Percentiles rank a stretch among this genome's conserved stretches.
Evolutionary conservation across 1,140 invertebrate genomes (phyloP).

Genomic region (Armadillidium nasatum): DNA sequence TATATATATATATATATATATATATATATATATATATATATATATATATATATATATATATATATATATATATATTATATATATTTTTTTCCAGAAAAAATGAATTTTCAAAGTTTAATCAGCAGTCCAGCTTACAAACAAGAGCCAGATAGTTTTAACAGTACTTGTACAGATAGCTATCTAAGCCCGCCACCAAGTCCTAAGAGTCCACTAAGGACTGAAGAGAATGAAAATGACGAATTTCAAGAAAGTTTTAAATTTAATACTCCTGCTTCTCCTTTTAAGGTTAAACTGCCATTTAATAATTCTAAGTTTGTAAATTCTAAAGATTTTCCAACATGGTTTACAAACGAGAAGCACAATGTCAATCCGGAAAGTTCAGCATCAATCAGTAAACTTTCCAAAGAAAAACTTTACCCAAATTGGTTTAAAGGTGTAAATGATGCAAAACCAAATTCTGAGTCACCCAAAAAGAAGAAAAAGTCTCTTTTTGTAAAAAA

Average conservation of each 20-base stretch:
- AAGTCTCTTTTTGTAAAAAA: not conserved
- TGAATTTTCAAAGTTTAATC: not conserved
- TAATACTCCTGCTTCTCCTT: not conserved
- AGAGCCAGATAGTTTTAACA: not conserved
- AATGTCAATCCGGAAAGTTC: too few species aligned
- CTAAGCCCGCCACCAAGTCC: not conserved
- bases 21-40: too few species aligned
- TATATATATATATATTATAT: too few species aligned
- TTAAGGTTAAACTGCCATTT: not conserved
- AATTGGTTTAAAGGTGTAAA: not conserved
- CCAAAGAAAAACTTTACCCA: not conserved
- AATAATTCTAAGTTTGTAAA: not conserved
- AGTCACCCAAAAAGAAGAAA: not conserved
- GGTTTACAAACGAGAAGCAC: not conserved
- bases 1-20: too few species aligned
- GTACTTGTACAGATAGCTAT: not conserved
- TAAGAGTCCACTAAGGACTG: not conserved
- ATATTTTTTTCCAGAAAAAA: not conserved
- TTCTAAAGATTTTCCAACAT: not conserved
- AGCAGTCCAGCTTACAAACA: not conserved
- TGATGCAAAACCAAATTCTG: not conserved
- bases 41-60: too few species aligned
- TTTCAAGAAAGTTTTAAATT: not conserved
- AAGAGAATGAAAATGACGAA: not conserved
- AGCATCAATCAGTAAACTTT: not conserved